Conservation (phyloP, 2,113 vertebrate genomes). For the Spermophilus dauricus region DNA sequence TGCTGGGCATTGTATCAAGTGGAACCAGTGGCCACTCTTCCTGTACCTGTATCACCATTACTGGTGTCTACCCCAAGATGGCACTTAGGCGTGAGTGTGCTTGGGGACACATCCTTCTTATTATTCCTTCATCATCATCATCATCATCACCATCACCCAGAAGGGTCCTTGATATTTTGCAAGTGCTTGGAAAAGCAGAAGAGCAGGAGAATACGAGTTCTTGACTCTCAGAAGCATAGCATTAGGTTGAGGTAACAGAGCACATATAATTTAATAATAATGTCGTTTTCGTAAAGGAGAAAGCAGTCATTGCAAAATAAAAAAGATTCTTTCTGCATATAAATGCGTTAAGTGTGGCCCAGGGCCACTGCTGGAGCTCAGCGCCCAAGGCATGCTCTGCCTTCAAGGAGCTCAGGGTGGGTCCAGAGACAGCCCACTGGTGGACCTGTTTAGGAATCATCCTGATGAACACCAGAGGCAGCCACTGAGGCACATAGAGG, state of each 20-base stretch:
- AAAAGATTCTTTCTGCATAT: neutral
- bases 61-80: fast-evolving
- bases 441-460: fast-evolving
- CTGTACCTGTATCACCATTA: fast-evolving
- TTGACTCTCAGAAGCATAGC: neutral
- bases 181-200: neutral
- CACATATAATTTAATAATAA: neutral
- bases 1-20: neutral
- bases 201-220: too few relatives aligned
- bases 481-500: fast-evolving
- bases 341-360: neutral
- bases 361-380: neutral
- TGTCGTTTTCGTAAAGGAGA: neutral
- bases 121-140: neutral
- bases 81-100: fast-evolving
- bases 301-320: neutral
- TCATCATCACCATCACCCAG: neutral
- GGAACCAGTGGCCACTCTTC: neutral
- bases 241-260: neutral
- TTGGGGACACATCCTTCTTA: fast-evolving
- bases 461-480: too few relatives aligned
- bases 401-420: neutral
- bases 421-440: neutral
- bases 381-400: neutral
- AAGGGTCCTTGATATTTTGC: too few relatives aligned